Conservation (phyloP, 2,113 vertebrate genomes). For the Pholis gunnellus region DNA sequence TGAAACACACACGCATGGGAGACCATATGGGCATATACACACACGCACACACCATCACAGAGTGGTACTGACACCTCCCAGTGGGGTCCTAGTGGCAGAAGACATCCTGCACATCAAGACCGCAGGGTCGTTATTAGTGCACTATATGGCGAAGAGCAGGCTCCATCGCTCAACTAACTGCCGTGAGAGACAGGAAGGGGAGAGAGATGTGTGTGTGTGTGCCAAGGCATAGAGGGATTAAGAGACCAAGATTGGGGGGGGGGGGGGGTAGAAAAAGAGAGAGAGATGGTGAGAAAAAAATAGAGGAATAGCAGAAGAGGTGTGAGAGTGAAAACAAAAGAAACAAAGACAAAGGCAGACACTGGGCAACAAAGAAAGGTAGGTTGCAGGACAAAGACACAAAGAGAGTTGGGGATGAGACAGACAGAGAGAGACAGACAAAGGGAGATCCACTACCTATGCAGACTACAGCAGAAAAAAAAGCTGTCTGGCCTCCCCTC, state of each 20-base stretch:
- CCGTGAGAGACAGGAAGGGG: slow-evolving; percentile 45
- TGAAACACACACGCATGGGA: slow-evolving; percentile 43
- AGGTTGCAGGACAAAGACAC: slow-evolving; percentile 52
- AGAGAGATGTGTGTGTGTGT: slow-evolving; percentile 25
- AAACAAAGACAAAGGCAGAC: slow-evolving; percentile 45
- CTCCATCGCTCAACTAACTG: slow-evolving; percentile 44
- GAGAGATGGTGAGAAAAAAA: background rate
- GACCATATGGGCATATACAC: slow-evolving; percentile 51
- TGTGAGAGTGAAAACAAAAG: slow-evolving; percentile 38
- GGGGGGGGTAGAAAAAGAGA: background rate
- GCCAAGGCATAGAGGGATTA: slow-evolving; percentile 36
- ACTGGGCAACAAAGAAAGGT: slow-evolving; percentile 54
- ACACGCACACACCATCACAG: slow-evolving; percentile 51
- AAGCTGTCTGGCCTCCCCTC: slow-evolving; percentile 55
- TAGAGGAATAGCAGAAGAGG: slow-evolving; percentile 2
- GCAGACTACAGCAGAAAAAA: slow-evolving; percentile 57
- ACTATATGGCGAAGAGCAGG: slow-evolving; percentile 53
- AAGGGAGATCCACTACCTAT: slow-evolving; percentile 68
- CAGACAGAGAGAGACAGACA: slow-evolving; percentile 55
- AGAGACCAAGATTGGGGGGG: slow-evolving; percentile 24
- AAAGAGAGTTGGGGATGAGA: slow-evolving; percentile 32
- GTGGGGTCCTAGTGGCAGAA: slow-evolving; percentile 64
- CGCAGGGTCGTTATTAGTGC: slow-evolving; percentile 66
- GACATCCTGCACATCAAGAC: slow-evolving; percentile 68
- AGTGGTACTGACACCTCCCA: slow-evolving; percentile 74